Evolutionary conservation across 2,797 vertebrate genomes (phyloP).

Genomic region (Sardinella longiceps): DNA sequence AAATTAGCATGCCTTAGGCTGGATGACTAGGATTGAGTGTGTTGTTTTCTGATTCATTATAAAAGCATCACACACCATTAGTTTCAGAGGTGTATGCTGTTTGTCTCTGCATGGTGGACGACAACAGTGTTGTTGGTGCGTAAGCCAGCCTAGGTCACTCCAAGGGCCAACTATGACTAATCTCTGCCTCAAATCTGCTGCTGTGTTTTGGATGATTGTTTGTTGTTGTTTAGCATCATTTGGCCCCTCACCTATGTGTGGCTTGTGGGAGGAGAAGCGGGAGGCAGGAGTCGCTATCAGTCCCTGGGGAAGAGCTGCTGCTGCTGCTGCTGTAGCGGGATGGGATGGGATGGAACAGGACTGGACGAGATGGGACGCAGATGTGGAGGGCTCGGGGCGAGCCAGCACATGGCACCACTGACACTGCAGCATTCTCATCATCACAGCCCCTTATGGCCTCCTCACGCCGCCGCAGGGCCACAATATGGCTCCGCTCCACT

Average conservation of each 20-base stretch:
- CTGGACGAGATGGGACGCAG: not conserved
- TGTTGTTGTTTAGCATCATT: not conserved
- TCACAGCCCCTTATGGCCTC: not conserved
- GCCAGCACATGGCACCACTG: not conserved
- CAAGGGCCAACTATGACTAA: not conserved
- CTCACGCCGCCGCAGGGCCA: not conserved
- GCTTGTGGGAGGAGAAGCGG: not conserved
- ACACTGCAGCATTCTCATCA: not conserved
- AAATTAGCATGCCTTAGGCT: not conserved
- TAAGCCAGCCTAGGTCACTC: not conserved
- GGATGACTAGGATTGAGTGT: not conserved
- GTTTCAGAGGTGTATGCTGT: not conserved
- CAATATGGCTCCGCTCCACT: not conserved
- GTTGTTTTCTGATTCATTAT: not conserved
- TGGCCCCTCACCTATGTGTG: not conserved
- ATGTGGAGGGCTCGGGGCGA: not conserved
- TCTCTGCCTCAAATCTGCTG: not conserved
- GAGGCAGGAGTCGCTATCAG: not conserved
- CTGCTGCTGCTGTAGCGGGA: too few species aligned
- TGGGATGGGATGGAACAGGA: too few species aligned
- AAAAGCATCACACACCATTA: not conserved
- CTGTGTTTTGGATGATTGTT: not conserved
- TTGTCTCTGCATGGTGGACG: not conserved
- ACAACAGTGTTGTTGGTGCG: not conserved
- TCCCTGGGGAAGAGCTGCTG: not conserved